Conservation (phyloP, 2,888 invertebrate species). For the Sceliomorpha sp. region DNA sequence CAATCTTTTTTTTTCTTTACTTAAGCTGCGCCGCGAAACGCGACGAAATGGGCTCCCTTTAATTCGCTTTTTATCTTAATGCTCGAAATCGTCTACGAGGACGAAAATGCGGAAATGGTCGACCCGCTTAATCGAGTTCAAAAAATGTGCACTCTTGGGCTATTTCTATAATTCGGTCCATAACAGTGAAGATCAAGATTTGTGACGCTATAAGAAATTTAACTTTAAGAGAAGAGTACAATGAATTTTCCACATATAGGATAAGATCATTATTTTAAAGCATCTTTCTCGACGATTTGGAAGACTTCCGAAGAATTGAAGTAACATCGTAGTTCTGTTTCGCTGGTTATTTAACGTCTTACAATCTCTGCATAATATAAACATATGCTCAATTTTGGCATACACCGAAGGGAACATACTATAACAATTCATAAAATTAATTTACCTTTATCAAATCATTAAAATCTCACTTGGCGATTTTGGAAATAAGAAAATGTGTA, state of each 20-base stretch:
- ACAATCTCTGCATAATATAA: too few relatives aligned
- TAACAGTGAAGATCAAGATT: conserved; percentile 22
- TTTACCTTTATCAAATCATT: too few relatives aligned
- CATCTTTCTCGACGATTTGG: too few relatives aligned
- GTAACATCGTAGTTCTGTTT: too few relatives aligned
- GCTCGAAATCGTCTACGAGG: conserved; percentile 34
- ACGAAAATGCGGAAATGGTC: conserved; percentile 41
- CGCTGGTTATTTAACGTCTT: too few relatives aligned
- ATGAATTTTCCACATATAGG: background rate
- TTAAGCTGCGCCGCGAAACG: conserved; percentile 33
- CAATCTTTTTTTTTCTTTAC: conserved; percentile 35
- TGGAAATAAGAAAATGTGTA: too few relatives aligned
- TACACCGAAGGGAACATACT: too few relatives aligned
- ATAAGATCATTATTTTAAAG: background rate
- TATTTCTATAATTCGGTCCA: conserved; percentile 34
- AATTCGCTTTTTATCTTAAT: conserved; percentile 57
- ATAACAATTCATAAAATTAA: too few relatives aligned
- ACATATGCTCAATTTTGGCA: too few relatives aligned
- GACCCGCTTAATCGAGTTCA: conserved; percentile 47
- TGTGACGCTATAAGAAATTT: conserved; percentile 6
- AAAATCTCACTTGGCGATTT: too few relatives aligned
- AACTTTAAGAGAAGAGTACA: background rate
- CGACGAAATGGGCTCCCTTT: conserved; percentile 52
- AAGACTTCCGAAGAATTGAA: too few relatives aligned
- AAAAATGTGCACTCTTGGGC: conserved; percentile 25